Base-by-base conservation (phyloP, 2,113 vertebrate genomes). In the Taxidea taxus region DNA sequence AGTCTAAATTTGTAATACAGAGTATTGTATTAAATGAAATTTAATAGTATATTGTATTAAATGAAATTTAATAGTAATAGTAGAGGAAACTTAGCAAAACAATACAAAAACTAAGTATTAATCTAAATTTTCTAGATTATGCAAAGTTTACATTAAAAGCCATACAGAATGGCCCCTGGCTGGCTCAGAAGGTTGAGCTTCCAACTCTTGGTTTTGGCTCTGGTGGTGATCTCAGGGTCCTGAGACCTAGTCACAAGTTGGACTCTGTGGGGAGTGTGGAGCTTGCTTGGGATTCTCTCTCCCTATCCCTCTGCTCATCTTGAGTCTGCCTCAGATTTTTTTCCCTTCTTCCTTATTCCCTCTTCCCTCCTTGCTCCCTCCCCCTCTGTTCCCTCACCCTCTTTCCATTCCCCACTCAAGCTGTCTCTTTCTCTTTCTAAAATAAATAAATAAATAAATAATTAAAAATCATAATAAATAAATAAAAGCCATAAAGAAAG, bases 51-150 rank as follows among this genome's bases (percentile, higher is more conserved):
- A n/a, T n/a, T n/a, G n/a, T n/a, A n/a, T n/a, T n/a, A n/a, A 83
- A 54, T 74, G 6, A 87, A 93, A 90, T 90, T 84, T 77, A 89
- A 87, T 87, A n/a, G n/a, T n/a, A n/a, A n/a, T n/a, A 68, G 11
- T 49, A 44, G 5, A 44, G 18, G 29, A 87, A 77, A 62, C 31
- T 81, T 34, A 58, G 34, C 51, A 82, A 93, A 92, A 78, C 5
- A 88, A 37, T 18, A 56, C 34, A 31, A 5, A 82, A 66, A 74
- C n/a, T 82, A 90, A 87, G 20, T 56, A 47, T 74, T 51, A 87
- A 68, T 37, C 15, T 68, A 23, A 4, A 49, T 68, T 60, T 92
- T 93, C 47, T 82, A 87, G 39, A 58, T 75, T 77, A 87, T 68
- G 90, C 13, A 66, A 90, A 68, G 18, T 51, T 83, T 58, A 90